Evolutionary conservation across 2,888 invertebrate species (phyloP), one percentile per base, ranked within the genome.

Genomic region (Nomada hirtipes): DNA sequence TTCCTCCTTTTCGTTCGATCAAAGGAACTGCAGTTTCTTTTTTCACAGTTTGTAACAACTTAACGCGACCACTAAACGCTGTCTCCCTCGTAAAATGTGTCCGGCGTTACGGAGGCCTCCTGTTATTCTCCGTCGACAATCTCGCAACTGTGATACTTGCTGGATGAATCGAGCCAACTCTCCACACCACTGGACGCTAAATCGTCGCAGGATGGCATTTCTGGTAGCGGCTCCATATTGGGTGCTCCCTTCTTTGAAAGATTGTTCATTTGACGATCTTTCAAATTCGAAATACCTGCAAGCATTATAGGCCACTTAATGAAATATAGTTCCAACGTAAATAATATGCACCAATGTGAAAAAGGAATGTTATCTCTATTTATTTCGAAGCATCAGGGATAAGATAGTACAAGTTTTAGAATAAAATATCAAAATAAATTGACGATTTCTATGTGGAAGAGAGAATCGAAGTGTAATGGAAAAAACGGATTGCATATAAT

Each of bases 91-190:
- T 69, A 80, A 9, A 74, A 80, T 1, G 80, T 81, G 64, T 74
- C 81, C 26, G 69, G 74, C 74, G 74, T 81, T 67, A 81, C 72
- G 52, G 84, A 76, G 65, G 76, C 88, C 74, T 86, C 74, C 73
- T 85, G 89, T 76, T 95, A 95, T 85, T 96, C 95, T 78, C 95
- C 95, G 86, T 97, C 96, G 0, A 96, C 96, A 18, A 96, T 95
- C 93, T 97, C 97, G 89, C 97, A 97, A 91, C 97, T 97, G 91
- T 97, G 97, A 91, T 96, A 97, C 90, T 97, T 97, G 53, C 96
- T 97, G 76, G 96, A 96, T 0, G 96, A 96, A 88, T 97, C 97
- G 26, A 96, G 94, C 95, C 96, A 97, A 89, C 96, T 96, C 90
- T 97, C 97, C 0, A 96, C 96, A 9, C 95, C 95, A 76, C 95